These are phyloP conservation scores for Ectropis crepuscularia DNA, from an alignment of 2,888 invertebrate genomes.

Conservation along the genomic window DNA sequence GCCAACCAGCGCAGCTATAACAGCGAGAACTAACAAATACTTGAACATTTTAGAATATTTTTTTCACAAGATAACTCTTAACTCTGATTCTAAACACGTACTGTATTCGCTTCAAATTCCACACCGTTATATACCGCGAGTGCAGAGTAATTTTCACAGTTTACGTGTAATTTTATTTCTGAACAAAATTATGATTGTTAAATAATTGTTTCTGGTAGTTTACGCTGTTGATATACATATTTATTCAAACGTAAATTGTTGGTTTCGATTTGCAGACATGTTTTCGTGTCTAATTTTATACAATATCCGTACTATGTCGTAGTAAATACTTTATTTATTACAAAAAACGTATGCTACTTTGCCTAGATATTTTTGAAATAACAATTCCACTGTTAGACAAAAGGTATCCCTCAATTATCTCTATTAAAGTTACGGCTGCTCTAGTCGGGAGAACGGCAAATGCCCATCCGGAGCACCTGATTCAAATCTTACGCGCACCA, in stretches of 20 bases:
- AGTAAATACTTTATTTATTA: too few species aligned
- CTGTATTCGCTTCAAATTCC: neutral
- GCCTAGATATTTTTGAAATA: too few species aligned
- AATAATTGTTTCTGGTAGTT: slow-evolving; percentile 13
- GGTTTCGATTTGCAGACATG: neutral
- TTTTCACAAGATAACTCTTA: neutral
- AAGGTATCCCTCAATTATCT: too few species aligned
- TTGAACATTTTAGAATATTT: slow-evolving; percentile 23
- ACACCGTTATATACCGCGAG: slow-evolving; percentile 7
- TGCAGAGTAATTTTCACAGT: slow-evolving; percentile 9
- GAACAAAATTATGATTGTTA: slow-evolving; percentile 17
- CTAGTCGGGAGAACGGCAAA: too few species aligned
- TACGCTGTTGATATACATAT: neutral
- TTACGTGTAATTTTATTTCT: slow-evolving; percentile 9
- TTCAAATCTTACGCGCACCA: too few species aligned
- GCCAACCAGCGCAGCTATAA: slow-evolving; percentile 12
- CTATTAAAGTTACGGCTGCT: too few species aligned
- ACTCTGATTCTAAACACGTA: neutral
- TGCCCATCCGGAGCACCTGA: too few species aligned
- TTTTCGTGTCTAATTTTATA: neutral
- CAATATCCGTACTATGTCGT: too few species aligned
- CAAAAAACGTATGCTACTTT: too few species aligned
- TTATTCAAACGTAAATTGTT: neutral
- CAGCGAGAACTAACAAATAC: slow-evolving; percentile 2
- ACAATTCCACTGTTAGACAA: too few species aligned